Evolutionary conservation across 2,888 invertebrate genomes (phyloP), one percentile per base, ranked within the genome.

Genomic region (Clivina fossor): DNA sequence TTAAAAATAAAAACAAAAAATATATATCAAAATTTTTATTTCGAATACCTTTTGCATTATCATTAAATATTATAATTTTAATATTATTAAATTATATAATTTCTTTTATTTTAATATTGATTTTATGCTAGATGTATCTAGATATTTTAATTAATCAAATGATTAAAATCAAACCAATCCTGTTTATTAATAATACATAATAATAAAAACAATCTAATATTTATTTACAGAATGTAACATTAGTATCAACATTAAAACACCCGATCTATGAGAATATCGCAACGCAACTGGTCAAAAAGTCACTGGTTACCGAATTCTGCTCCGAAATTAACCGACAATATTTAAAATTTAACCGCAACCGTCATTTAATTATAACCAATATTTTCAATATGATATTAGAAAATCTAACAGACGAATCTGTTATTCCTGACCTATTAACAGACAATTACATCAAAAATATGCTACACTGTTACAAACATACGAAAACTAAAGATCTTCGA

Each of bases 231-330:
- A 75, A 78, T 60, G 78, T 82, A 43, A 79, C 82, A 40, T 80
- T 81, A 66, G 75, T 80, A 61, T 74, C 77, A 61, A 76, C 78
- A 19, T 71, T 79, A 13, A 76, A 77, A 56, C 86, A 88, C 71
- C 87, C 88, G 16, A 76, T 85, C 35, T 85, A 82, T 68, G 79
- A 82, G 62, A 70, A 78, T 60, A 79, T 87, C 62, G 80, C 79
- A 20, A 71, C 72, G 43, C 74, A 77, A 61, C 70, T 86, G 41
- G 77, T 78, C 1, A 72, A 74, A 51, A 79, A 80, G 5, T 74
- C 79, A 43, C 71, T 79, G 56, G 65, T 84, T 4, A 62, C 71
- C 33, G 61, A 75, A 37, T 85, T 87, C 67, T 83, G 86, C 80
- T 68, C 68, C 7, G 74, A 77, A 20, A 76, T 78, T 26, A 78